phyloP scores from a whole-genome alignment of 2,797 vertebrate genomes.

The Nasua narica region DNA sequence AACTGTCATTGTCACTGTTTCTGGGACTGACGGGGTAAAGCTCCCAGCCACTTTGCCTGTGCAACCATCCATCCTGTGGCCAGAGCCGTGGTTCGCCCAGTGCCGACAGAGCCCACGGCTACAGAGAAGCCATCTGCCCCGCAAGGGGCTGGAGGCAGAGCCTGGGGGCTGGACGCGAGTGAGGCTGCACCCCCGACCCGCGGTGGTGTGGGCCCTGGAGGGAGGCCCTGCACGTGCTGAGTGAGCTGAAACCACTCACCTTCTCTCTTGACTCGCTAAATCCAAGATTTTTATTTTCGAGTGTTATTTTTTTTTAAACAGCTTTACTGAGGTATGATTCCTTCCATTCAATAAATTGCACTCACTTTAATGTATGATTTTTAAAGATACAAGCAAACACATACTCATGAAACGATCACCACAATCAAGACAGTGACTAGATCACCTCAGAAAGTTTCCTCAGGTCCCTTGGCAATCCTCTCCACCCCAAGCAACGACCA shows the following conservation, averaged over 20 bases:
- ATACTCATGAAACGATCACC: neutral
- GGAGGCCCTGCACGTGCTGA: accelerated
- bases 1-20: neutral
- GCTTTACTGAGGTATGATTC: neutral
- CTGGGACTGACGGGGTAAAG: neutral
- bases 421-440: neutral
- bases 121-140: neutral
- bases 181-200: accelerated
- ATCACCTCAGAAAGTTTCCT: neutral
- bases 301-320: neutral
- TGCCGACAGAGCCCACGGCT: neutral
- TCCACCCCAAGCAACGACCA: neutral
- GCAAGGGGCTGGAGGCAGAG: neutral
- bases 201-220: neutral
- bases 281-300: neutral
- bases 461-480: neutral
- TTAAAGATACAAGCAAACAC: neutral
- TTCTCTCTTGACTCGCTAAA: neutral
- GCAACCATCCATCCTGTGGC: neutral
- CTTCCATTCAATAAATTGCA: neutral
- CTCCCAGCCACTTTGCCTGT: neutral
- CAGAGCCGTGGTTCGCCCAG: neutral
- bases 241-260: neutral
- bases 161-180: neutral
- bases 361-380: neutral